A percentile compares a stretch with the other conserved stretches of the same genome.
phyloP scores from a whole-genome alignment of 2,113 vertebrate genomes.

The Oceanodroma tethys region DNA sequence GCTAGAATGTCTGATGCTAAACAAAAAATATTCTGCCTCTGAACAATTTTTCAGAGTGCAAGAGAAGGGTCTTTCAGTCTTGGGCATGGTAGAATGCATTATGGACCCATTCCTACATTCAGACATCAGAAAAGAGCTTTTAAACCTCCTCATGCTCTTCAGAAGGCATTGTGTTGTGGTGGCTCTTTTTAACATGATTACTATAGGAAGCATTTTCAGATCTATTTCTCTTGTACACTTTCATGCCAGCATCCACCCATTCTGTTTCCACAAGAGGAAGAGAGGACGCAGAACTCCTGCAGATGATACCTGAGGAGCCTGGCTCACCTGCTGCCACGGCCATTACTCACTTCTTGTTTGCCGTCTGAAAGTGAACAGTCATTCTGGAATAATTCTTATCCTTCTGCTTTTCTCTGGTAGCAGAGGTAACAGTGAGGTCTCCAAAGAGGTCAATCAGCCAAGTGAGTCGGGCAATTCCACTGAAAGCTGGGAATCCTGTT shows the following conservation, averaged over 20 bases:
- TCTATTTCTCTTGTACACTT: not conserved
- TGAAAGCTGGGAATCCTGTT: slow-evolving; percentile 86
- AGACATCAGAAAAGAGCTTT: not conserved
- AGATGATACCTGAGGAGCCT: not conserved
- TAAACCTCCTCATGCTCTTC: not conserved
- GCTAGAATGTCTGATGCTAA: not conserved
- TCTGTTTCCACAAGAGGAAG: not conserved
- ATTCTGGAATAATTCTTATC: slow-evolving; percentile 81
- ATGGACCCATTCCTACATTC: not conserved
- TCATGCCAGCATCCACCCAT: not conserved
- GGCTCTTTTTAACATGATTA: not conserved
- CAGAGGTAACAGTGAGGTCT: slow-evolving; percentile 81
- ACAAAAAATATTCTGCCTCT: not conserved
- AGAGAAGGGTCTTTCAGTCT: not conserved
- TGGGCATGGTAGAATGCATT: not conserved
- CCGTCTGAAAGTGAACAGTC: slow-evolving; percentile 82
- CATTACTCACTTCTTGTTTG: slow-evolving; percentile 77
- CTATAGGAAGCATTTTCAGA: not conserved
- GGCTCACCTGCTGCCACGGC: not conserved
- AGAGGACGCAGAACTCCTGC: not conserved
- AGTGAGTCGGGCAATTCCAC: slow-evolving; percentile 86
- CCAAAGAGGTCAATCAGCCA: slow-evolving; percentile 94
- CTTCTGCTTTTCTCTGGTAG: slow-evolving; percentile 75
- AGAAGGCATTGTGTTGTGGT: not conserved
- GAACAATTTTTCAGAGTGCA: not conserved